These are phyloP conservation scores for Spinus pinus DNA, from an alignment of 2,797 vertebrate species.

Conservation along the genomic window DNA sequence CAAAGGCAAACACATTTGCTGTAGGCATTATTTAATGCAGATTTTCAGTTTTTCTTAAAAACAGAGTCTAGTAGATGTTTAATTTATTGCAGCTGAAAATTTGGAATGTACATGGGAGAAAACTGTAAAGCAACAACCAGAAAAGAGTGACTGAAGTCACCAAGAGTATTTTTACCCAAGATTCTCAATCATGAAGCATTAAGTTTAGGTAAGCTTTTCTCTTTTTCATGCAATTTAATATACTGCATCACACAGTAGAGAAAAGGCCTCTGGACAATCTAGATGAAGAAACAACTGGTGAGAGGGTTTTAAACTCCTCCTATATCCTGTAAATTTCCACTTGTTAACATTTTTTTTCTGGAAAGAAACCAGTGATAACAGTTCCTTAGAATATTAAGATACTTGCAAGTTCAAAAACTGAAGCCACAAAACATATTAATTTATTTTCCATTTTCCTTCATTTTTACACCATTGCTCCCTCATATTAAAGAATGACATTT, in stretches of 20 bases:
- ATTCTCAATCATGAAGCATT: slow-evolving; percentile 32
- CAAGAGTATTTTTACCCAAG: slow-evolving; percentile 44
- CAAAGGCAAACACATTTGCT: slow-evolving; percentile 64
- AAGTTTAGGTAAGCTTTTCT: slow-evolving; percentile 34
- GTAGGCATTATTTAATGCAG: slow-evolving; percentile 64
- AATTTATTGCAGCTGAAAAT: slow-evolving; percentile 42
- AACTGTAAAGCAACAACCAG: slow-evolving; percentile 27
- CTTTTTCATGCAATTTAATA: slow-evolving; percentile 25
- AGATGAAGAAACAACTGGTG: slow-evolving; percentile 2
- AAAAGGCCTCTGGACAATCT: slow-evolving; percentile 54
- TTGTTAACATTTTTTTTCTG: slow-evolving; percentile 53
- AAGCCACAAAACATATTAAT: background rate
- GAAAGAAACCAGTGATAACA: slow-evolving; percentile 34
- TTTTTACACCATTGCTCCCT: background rate
- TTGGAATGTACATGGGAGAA: background rate
- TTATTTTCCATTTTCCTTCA: background rate
- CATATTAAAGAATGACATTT: background rate
- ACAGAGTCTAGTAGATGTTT: slow-evolving; percentile 20
- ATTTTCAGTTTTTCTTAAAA: slow-evolving; percentile 35
- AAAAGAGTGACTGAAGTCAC: slow-evolving; percentile 50
- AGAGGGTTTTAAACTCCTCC: slow-evolving; percentile 44
- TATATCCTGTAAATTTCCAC: background rate
- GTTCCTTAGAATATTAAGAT: slow-evolving; percentile 18
- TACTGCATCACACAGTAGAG: background rate
- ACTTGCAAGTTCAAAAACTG: slow-evolving; percentile 24